phyloP scores from a whole-genome alignment of 2,888 invertebrate species.

The Amiota communis region DNA sequence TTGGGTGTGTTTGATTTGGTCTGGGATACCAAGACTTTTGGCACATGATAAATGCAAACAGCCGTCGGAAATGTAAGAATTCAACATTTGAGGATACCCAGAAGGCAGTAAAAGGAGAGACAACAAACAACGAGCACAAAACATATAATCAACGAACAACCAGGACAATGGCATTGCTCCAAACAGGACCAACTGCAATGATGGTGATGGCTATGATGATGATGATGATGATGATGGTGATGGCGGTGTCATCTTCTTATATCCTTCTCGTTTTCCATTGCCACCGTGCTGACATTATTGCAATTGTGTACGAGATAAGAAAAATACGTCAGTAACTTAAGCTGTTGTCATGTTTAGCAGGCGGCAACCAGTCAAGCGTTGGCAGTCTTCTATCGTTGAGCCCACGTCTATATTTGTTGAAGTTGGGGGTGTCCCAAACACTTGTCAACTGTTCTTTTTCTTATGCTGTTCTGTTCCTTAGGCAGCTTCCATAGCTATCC shows the following conservation, averaged over 20 bases:
- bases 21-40: background rate
- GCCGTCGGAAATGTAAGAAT: slow-evolving; percentile 20
- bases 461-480: too few species aligned
- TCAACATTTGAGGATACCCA: slow-evolving; percentile 16
- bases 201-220: background rate
- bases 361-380: slow-evolving; percentile 1
- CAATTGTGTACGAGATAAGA: background rate
- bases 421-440: background rate
- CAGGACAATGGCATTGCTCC: slow-evolving; percentile 18
- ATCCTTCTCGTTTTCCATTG: background rate
- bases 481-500: too few species aligned
- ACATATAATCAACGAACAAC: background rate
- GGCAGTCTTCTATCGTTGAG: background rate
- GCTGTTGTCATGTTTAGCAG: slow-evolving; percentile 25
- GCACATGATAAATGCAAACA: slow-evolving; percentile 23
- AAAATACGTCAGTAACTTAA: slow-evolving; percentile 24
- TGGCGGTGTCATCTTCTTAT: background rate
- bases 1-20: background rate
- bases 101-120: background rate
- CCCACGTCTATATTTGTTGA: background rate
- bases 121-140: background rate
- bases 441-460: background rate
- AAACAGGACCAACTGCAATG: background rate
- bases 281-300: too few species aligned
- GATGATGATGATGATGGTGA: background rate